These are phyloP conservation scores for Hiodon alosoides DNA, from an alignment of 2,113 vertebrate species.

Conservation along the genomic window DNA sequence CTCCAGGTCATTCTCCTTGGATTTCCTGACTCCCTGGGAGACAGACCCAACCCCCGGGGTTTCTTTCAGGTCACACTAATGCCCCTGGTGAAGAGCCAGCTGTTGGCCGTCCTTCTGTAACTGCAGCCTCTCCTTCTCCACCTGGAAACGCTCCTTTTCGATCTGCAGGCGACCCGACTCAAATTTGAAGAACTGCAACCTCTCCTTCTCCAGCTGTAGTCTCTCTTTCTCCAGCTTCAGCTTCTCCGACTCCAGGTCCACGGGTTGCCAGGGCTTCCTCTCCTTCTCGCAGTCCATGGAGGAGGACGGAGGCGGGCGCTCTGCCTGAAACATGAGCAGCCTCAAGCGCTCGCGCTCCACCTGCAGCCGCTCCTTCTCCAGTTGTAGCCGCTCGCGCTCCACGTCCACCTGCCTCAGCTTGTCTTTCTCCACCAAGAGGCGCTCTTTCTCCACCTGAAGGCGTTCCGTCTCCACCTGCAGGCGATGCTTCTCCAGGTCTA, in stretches of 20 bases:
- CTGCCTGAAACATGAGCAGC: slow-evolving; percentile 65
- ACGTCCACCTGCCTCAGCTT: slow-evolving; percentile 71
- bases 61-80: slow-evolving; percentile 22
- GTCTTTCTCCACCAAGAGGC: slow-evolving; percentile 80
- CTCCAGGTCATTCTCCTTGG: neutral
- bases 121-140: slow-evolving; percentile 86
- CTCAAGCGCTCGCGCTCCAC: slow-evolving; percentile 79
- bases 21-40: neutral
- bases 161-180: slow-evolving; percentile 85
- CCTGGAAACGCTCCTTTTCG: slow-evolving; percentile 85
- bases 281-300: slow-evolving; percentile 64
- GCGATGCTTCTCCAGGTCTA: slow-evolving; percentile 83
- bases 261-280: slow-evolving; percentile 61
- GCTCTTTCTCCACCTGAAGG: slow-evolving; percentile 80
- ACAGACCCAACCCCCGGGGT: neutral
- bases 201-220: slow-evolving; percentile 83
- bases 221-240: slow-evolving; percentile 85
- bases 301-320: slow-evolving; percentile 48
- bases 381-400: slow-evolving; percentile 76
- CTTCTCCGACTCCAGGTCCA: slow-evolving; percentile 80
- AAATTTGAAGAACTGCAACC: slow-evolving; percentile 86
- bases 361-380: slow-evolving; percentile 81
- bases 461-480: slow-evolving; percentile 79
- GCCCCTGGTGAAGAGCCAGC: slow-evolving; percentile 37
- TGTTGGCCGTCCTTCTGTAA: slow-evolving; percentile 80